Evolutionary conservation across 2,888 invertebrate species (phyloP), one percentile per base, ranked within the genome.

Genomic region (Agrochola circellaris): DNA sequence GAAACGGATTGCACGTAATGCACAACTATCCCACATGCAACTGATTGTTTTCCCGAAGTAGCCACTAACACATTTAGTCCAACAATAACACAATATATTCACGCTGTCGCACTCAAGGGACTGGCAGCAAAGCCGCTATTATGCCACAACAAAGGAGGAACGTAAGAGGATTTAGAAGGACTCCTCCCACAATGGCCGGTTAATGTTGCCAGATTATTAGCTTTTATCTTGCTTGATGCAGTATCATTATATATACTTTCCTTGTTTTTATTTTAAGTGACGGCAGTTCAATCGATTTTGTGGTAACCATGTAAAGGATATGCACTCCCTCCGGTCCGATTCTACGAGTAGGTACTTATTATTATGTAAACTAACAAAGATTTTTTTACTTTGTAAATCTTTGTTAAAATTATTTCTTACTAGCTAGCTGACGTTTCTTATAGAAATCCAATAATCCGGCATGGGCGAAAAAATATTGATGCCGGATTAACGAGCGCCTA

Each of bases 91-190:
- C 68, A 56, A 60, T 83, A 79, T 86, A 70, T 72, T 86, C 84
- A 79, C 75, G 79, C 79, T 68, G 5, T 48, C 61, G 38, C 69
- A 61, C 71, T 68, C 56, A 7, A 38, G 69, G 82, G 82, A 64
- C 72, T 26, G 66, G 51, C 81, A 70, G 78, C 64, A 75, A 76
- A 82, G 79, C 84, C 56, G 69, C 67, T 72, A 66, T 84, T 84
- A 87, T 84, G 73, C 73, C 65, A 42, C 66, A 71, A 88, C 83
- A 88, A 87, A 81, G 82, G 56, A 75, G 76, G 71, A 62, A 34
- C 77, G 34, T 88, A 88, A 87, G 87, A 88, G 87, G 88, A 87
- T 88, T 87, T 81, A 42, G 68, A 45, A 54, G 61, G 61, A 68
- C 56, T 73, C 64, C 79, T 42, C 26, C 26, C 54, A 77, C 74